A percentile compares a stretch with the other conserved stretches of the same genome.
These are phyloP conservation scores for Podilymbus podiceps DNA, from an alignment of 2,113 vertebrate species.

Conservation along the genomic window DNA sequence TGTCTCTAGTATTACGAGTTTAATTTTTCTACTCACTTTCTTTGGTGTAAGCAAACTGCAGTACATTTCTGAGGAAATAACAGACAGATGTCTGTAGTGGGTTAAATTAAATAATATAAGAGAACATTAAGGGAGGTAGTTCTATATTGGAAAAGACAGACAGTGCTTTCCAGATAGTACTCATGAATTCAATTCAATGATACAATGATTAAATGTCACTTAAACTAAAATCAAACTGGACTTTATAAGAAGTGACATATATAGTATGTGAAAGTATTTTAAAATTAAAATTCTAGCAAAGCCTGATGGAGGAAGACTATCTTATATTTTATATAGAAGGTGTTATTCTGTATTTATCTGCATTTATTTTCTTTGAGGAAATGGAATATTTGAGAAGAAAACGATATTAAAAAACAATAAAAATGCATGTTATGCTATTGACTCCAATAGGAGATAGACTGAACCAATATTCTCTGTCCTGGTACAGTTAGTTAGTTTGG, in stretches of 20 bases:
- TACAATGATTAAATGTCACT: slow-evolving; percentile 1
- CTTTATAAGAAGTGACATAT: background rate
- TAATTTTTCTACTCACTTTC: background rate
- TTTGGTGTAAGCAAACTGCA: background rate
- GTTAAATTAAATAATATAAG: slow-evolving; percentile 19
- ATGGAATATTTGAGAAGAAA: background rate
- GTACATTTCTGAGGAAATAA: background rate
- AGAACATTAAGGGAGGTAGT: background rate
- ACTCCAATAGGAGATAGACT: background rate
- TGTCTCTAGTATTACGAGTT: background rate
- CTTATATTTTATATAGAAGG: background rate
- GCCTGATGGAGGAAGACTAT: background rate
- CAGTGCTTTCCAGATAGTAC: background rate
- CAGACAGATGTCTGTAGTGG: background rate
- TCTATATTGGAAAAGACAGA: background rate
- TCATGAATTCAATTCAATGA: background rate
- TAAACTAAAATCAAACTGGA: slow-evolving; percentile 11
- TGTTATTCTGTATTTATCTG: background rate
- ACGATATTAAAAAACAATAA: background rate
- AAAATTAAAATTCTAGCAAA: background rate
- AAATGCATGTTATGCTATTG: background rate
- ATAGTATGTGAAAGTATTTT: background rate
- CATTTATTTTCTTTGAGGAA: background rate
- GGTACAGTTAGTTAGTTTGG: background rate
- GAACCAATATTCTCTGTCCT: background rate